Conservation (phyloP, 2,888 invertebrate genomes). For the Tetanocera ferruginea region DNA sequence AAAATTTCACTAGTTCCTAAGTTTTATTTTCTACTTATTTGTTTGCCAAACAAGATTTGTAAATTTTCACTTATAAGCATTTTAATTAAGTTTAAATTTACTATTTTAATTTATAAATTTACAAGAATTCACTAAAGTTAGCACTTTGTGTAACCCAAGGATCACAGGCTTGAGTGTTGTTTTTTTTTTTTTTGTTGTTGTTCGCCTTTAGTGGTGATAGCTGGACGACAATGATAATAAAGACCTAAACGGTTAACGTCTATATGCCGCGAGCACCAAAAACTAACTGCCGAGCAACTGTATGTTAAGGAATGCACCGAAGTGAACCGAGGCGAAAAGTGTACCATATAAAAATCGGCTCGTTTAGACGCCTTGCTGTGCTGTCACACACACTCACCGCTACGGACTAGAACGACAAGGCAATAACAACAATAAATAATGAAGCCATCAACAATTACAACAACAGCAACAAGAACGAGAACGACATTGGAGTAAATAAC, state of each 20-base stretch:
- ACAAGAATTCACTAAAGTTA: conserved; percentile 12
- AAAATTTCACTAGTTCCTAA: conserved; percentile 32
- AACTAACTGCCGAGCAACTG: conserved; percentile 57
- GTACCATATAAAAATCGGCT: neutral
- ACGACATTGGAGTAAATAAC: conserved; percentile 11
- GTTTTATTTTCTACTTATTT: conserved; percentile 18
- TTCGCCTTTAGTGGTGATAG: neutral
- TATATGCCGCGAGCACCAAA: conserved; percentile 67
- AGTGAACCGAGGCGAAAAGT: conserved; percentile 28
- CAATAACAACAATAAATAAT: conserved; percentile 32
- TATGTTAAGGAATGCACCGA: conserved; percentile 31
- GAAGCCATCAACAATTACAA: conserved; percentile 35
- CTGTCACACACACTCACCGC: neutral
- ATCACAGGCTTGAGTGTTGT: conserved; percentile 13
- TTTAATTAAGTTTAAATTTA: neutral
- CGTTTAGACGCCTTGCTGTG: neutral
- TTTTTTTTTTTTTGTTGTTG: neutral
- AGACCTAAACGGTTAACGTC: conserved; percentile 53
- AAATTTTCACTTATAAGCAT: conserved; percentile 5
- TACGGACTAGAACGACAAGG: neutral
- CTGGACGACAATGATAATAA: neutral
- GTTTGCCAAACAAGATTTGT: neutral
- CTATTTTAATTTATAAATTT: neutral
- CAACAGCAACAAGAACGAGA: conserved; percentile 32
- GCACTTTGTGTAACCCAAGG: conserved; percentile 15